These are phyloP conservation scores for Protula sp. DNA, from an alignment of 2,888 invertebrate genomes.

Conservation along the genomic window DNA sequence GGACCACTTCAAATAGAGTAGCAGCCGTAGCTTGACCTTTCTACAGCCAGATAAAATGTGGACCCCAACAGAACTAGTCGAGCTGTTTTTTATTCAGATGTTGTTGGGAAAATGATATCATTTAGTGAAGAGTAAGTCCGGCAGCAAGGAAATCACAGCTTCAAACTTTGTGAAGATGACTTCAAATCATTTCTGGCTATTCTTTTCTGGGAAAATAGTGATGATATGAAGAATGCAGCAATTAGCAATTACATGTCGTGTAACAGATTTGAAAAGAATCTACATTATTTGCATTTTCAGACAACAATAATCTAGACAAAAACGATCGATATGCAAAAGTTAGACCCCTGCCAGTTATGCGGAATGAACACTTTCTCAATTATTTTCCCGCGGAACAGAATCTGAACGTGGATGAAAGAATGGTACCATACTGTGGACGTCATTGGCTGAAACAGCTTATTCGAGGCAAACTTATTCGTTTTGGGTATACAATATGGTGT, in stretches of 20 bases:
- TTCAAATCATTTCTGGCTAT: neutral
- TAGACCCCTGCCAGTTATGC: neutral
- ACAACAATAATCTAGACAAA: neutral
- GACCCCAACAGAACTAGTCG: neutral
- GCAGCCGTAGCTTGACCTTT: too few relatives aligned
- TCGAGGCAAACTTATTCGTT: constrained; percentile 12
- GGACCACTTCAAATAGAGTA: too few relatives aligned
- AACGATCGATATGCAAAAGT: constrained; percentile 1
- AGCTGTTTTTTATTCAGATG: neutral
- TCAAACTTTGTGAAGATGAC: neutral
- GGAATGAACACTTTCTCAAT: neutral
- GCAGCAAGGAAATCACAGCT: neutral
- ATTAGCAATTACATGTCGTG: neutral
- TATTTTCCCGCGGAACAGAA: neutral
- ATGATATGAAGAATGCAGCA: neutral
- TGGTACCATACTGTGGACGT: constrained; percentile 14
- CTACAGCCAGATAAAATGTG: too few relatives aligned
- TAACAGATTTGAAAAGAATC: neutral
- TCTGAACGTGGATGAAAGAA: constrained; percentile 7
- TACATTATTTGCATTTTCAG: neutral
- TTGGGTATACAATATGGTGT: constrained; percentile 6
- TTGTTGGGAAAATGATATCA: neutral
- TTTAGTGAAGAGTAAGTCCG: neutral
- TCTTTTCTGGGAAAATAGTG: neutral
- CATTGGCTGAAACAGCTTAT: constrained; percentile 11